Evolutionary conservation across 2,113 vertebrate genomes (phyloP).

Genomic region (Hemichromis elongatus): DNA sequence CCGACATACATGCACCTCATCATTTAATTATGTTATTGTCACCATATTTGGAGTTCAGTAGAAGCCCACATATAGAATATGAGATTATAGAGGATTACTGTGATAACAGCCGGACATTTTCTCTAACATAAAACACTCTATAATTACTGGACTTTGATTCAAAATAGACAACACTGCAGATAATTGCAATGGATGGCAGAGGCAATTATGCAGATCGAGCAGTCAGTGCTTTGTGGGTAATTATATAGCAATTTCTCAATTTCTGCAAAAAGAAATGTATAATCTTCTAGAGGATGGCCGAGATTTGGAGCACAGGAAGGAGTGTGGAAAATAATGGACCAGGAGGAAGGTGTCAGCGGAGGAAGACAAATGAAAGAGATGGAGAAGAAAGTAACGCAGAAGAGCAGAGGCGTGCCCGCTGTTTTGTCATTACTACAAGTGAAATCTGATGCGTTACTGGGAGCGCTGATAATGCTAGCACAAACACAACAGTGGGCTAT

Average conservation of each 20-base stretch:
- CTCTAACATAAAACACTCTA: background rate
- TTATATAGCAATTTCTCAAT: conserved; percentile 38
- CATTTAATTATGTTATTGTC: background rate
- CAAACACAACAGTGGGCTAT: background rate
- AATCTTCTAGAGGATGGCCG: background rate
- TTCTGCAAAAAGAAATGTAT: background rate
- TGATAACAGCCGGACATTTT: background rate
- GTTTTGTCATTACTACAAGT: background rate
- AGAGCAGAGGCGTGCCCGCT: background rate
- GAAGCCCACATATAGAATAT: background rate
- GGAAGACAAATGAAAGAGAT: background rate
- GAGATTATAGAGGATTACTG: background rate
- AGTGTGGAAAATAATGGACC: background rate
- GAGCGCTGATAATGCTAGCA: background rate
- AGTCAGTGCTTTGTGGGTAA: conserved; percentile 25
- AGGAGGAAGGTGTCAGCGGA: background rate
- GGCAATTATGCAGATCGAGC: conserved; percentile 16
- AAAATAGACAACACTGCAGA: conserved; percentile 5
- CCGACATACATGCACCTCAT: background rate
- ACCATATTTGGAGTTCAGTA: background rate
- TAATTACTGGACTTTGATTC: conserved; percentile 3
- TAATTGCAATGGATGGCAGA: conserved; percentile 26
- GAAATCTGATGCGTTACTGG: background rate
- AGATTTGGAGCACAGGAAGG: background rate
- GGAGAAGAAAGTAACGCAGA: background rate